Evolutionary conservation across 2,113 vertebrate genomes (phyloP), one percentile per base, ranked within the genome.

Genomic region (Salvator merianae): DNA sequence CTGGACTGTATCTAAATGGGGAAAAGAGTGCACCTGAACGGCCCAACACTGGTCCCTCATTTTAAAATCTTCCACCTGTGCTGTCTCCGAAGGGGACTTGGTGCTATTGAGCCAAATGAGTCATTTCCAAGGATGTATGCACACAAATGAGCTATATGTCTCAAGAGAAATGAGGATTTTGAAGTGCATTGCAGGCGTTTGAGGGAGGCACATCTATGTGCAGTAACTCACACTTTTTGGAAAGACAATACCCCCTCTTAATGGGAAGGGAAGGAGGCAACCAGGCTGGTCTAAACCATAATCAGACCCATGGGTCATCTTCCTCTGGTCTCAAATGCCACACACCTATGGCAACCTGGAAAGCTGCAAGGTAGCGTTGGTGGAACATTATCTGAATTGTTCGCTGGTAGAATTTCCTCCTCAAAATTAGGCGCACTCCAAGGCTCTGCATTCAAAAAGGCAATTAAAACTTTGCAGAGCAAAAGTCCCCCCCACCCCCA

Each of bases 391-490:
- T 59, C 87, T 88, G 87, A 76, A 32, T 74, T 26, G 5, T 9
- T 75, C 79, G 59, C 8, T 59, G 75, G 13, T 74, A 50, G 87
- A 81, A 83, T 32, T 63, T 70, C 20, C 5, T 66, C 38, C 22
- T 9, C 76, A 70, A 81, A 24, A 66, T 13, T 50, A 80, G 71
- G 82, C 78, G 16, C 59, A 13, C 79, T 53, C 32, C 53, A 84
- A n/a, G 32, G 65, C 47, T 68, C 32, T 13, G 5, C 70, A 4
- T 26, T 85, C 76, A 77, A 79, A 92, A 91, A 89, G 14, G 22
- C 53, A 85, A 84, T 91, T 91, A 85, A 90, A 89, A 88, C 81
- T 87, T 88, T 74, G 5, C 14, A 28, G 7, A 36, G 66, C 65
- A 59, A 86, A 90, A 84, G 75, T 89, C 38, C 43, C 55, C 55